Evolutionary conservation across 2,797 vertebrate species (phyloP), one percentile per base, ranked within the genome.

Genomic region (Pygocentrus nattereri): DNA sequence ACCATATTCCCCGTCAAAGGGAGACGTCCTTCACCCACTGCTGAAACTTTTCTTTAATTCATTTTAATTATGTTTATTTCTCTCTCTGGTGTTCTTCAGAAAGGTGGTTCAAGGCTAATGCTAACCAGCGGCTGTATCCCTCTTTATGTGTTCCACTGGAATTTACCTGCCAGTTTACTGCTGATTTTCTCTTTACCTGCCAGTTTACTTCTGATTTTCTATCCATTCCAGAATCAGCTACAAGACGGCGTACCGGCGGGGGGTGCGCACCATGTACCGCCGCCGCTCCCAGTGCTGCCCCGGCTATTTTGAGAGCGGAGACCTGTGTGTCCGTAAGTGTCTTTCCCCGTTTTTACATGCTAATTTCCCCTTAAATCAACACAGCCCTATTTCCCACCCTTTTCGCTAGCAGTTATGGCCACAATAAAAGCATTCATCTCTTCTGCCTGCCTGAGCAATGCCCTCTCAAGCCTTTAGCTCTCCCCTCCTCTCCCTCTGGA

Each of bases 211-310:
- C 56, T 52, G 2, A 11, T 59, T 80, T 21, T 64, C 1, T 58
- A 4, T 68, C 34, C 54, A 18, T 56, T 84, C 85, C 91, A 99
- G 98, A 94, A 98, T 98, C 94, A 99, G 97, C 91, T 99, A 99
- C 90, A 99, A 99, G 92, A 98, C 97, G 0, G 97, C 97, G 0
- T 99, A 99, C 87, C 96, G 97, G 82, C 94, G 97, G 30, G 97
- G 97, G 79, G 95, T 98, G 4, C 93, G 98, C 85, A 99, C 98
- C 27, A 99, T 98, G 97, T 99, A 99, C 89, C 94, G 97, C 11
- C 95, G 97, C 15, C 95, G 97, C 86, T 98, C 98, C 0, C 98
- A 99, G 90, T 99, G 98, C 94, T 99, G 97, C 89, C 98, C 97
- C 0, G 97, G 98, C 88, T 98, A 99, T 93, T 98, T 98, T 7